Evolutionary conservation across 2,797 vertebrate species (phyloP), one percentile per base, ranked within the genome.

Genomic region (Lophius americanus): DNA sequence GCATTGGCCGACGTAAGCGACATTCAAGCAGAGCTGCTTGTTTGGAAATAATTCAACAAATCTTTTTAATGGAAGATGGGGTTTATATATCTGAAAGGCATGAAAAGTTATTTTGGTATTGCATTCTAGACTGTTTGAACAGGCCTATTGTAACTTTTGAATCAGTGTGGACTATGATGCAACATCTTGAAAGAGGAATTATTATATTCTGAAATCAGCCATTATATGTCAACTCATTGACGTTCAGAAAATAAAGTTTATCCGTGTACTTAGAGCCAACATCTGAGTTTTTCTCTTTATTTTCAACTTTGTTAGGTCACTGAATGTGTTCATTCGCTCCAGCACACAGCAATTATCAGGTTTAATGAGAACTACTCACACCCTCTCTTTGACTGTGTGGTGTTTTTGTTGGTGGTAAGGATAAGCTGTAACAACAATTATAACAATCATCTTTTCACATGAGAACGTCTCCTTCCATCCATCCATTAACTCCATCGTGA

Each of bases 351-450:
- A 61, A 85, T 89, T 84, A 85, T 75, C 80, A 73, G 44, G 61
- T 84, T 76, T 75, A 71, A 74, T 67, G 59, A 64, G 67, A 33
- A 64, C 54, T 43, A 64, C 81, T 83, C 38, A 58, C 79, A 83
- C 83, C 50, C 76, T 75, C 51, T 44, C 60, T 49, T 73, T 79
- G 73, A 85, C 38, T 81, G 55, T 59, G 58, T 65, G 61, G 67
- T 70, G 75, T 75, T 69, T 76, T 53, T 76, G 74, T 60, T 78
- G 33, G 43, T 74, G 60, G 48, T 9, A 68, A 58, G 33, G 64
- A 64, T 9, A 23, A 72, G 64, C n/a, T n/a, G n/a, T n/a, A n/a
- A n/a, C n/a, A n/a, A n/a, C n/a, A n/a, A n/a, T n/a, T n/a, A n/a
- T n/a, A n/a, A n/a, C 49, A 42, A 14, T 54, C 10, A 58, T 60